Base-by-base conservation (phyloP, 2,113 vertebrate genomes). In the Gila orcuttii region DNA sequence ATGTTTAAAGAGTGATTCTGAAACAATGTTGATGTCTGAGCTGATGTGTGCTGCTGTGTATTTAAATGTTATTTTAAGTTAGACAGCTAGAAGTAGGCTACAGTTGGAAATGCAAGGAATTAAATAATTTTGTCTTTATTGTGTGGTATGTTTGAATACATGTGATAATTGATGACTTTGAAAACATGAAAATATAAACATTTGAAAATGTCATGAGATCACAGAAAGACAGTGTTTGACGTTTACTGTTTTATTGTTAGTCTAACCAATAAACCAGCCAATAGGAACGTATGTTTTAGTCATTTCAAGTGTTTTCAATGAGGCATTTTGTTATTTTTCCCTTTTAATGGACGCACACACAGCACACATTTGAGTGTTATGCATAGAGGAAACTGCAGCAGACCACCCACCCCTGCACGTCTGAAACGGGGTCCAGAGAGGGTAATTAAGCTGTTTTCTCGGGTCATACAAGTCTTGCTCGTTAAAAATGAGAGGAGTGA, bases 341-440 rank as follows among this genome's bases (percentile, higher is more conserved):
- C 77, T 84, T 89, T 87, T 83, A 88, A 85, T n/a, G 82, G 39
- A 88, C 78, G 78, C 83, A 17, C 8, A 75, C 83, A 17, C 8
- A 75, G 81, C 77, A 57, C 62, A 84, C 74, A 62, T 82, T 86
- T 64, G 79, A 62, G 57, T 62, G 78, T 73, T 47, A 69, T 55
- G 89, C 84, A 79, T 68, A 75, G 90, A 75, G 55, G 68, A 90
- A 85, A 84, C 42, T 62, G 57, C 57, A 79, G 21, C 11, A 75
- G 93, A 93, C 92, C 93, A 94, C 92, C 93, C 93, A 94, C 80
- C 69, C 87, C 68, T 87, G 77, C n/a, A 50, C n/a, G 85, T 90
- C 85, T 88, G 89, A 85, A 89, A 86, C 81, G 9, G 84, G 68
- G 89, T 91, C 92, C 90, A 62, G 82, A 69, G 91, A 89, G 92